phyloP scores from a whole-genome alignment of 2,797 vertebrate species.

The Rhynchonycteris naso region DNA sequence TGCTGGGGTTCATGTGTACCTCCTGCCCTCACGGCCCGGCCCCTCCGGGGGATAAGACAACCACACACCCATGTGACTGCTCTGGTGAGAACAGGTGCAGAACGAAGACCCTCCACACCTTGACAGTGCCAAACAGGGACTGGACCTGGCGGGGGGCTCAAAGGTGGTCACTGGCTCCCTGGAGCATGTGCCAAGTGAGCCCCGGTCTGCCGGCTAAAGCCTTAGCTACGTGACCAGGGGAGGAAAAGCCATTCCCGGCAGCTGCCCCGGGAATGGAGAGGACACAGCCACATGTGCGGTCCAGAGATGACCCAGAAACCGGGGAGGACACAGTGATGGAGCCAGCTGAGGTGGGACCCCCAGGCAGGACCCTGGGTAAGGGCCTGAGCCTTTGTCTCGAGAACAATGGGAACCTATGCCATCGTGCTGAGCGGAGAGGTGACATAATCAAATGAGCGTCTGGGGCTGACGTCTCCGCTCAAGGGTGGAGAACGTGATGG shows the following conservation, averaged over 20 bases:
- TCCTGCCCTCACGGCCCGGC: rapidly evolving
- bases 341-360: rapidly evolving
- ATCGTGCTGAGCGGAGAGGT: background rate
- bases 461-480: background rate
- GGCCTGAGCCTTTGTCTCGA: background rate
- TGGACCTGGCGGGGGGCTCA: background rate
- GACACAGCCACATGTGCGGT: rapidly evolving
- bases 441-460: background rate
- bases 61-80: background rate
- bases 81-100: too few relatives aligned
- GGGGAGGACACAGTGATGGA: background rate
- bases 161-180: background rate
- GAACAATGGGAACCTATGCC: background rate
- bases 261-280: background rate
- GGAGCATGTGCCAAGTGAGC: rapidly evolving
- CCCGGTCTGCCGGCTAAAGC: background rate
- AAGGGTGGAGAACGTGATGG: background rate
- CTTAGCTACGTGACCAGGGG: background rate
- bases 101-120: background rate
- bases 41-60: background rate
- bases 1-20: rapidly evolving
- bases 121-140: background rate
- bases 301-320: rapidly evolving
- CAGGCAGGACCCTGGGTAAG: rapidly evolving
- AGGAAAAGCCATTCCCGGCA: background rate